Conservation (phyloP, 2,113 vertebrate species). For the Oceanites oceanicus region DNA sequence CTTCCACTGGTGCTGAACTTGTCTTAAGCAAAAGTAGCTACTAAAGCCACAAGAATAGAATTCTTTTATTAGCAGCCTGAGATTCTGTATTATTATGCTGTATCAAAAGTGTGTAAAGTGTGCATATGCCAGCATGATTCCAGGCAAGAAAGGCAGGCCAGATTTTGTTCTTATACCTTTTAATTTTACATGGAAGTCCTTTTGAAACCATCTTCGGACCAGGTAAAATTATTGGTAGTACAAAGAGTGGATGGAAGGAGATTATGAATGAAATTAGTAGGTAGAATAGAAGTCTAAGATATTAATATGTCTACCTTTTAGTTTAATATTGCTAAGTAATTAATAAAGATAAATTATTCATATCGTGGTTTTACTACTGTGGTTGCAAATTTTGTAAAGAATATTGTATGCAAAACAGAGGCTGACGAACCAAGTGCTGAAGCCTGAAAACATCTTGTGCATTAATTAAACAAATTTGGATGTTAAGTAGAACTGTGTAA, state of each 20-base stretch:
- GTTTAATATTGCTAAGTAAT: not conserved
- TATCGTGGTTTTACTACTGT: not conserved
- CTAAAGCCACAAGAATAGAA: not conserved
- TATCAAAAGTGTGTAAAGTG: not conserved
- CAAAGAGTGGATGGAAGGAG: not conserved
- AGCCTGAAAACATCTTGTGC: not conserved
- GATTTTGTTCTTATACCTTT: not conserved
- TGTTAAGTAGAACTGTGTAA: not conserved
- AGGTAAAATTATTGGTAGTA: not conserved
- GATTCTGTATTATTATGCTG: not conserved
- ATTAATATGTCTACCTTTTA: not conserved
- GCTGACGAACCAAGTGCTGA: not conserved
- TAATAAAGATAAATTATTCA: not conserved
- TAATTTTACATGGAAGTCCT: not conserved
- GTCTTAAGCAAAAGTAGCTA: not conserved
- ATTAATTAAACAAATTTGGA: not conserved
- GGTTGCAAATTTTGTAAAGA: not conserved
- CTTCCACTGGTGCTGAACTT: not conserved
- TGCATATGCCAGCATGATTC: not conserved
- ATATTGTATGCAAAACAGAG: not conserved
- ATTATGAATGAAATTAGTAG: not conserved
- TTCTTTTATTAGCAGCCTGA: not conserved
- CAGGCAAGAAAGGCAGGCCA: not conserved
- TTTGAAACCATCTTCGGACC: not conserved
- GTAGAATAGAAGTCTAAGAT: not conserved